Conservation (phyloP, 2,113 vertebrate species). For the Pangasianodon hypophthalmus region DNA sequence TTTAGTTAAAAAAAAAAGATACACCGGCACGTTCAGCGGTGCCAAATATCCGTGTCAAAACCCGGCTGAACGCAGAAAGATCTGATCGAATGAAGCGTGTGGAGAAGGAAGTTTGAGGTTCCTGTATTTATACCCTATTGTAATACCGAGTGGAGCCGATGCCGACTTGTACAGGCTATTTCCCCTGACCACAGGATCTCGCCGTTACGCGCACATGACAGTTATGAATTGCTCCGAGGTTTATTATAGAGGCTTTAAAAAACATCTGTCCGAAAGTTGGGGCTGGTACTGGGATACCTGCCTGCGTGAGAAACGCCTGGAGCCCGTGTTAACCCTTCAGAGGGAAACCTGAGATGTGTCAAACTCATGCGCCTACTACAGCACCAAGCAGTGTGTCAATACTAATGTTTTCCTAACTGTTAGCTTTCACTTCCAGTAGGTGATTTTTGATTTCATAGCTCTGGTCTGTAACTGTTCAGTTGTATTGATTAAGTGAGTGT, state of each 20-base stretch:
- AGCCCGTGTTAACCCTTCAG: slow-evolving; percentile 87
- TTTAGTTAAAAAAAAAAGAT: not conserved
- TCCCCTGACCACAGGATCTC: slow-evolving; percentile 77
- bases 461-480: not conserved
- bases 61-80: not conserved
- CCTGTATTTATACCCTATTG: slow-evolving; percentile 78
- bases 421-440: not conserved
- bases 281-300: slow-evolving; percentile 90
- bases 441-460: not conserved
- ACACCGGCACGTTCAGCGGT: not conserved
- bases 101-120: slow-evolving; percentile 54
- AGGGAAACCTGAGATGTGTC: slow-evolving; percentile 31
- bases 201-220: slow-evolving; percentile 80
- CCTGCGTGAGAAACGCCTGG: slow-evolving; percentile 82
- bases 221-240: slow-evolving; percentile 81
- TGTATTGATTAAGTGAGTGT: not conserved
- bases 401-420: not conserved
- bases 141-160: slow-evolving; percentile 37
- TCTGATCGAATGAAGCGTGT: not conserved
- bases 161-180: slow-evolving; percentile 49
- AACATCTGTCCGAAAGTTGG: slow-evolving; percentile 63
- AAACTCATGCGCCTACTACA: slow-evolving; percentile 19
- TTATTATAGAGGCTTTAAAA: slow-evolving; percentile 82
- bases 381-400: not conserved
- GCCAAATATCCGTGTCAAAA: slow-evolving; percentile 18